Evolutionary conservation across 2,113 vertebrate species (phyloP), one percentile per base, ranked within the genome.

Genomic region (Pseudorhombus dupliciocellatus): DNA sequence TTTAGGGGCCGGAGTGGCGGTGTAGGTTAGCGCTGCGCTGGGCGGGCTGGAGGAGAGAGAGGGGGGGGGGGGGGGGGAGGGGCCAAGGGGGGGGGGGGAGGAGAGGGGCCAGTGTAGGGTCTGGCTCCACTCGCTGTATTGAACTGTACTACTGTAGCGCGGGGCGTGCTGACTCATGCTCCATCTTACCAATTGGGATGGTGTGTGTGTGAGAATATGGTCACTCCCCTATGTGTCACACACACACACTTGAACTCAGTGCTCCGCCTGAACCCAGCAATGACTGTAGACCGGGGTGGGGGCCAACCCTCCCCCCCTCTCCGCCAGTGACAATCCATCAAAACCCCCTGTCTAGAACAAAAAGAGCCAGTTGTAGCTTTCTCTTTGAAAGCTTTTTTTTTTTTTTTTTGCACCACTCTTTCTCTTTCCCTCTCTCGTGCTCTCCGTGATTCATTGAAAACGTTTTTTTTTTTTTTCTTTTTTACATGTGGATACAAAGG

Each of bases 151-250:
- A 89, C 85, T 87, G 88, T 89, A 89, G 88, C 67, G 63, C 57
- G 84, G 85, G 86, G 84, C 78, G 81, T 93, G 93, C 93, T 94
- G 92, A 94, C 92, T 94, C 93, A 94, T 92, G 90, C 90, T 92
- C 85, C 80, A 82, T 90, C 84, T 85, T 89, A 92, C 91, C 87
- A 91, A 88, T 83, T 86, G 88, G 83, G 85, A 89, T 82, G 87
- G 85, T 86, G 84, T 84, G 52, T 16, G 52, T 54, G 82, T 80
- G 87, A 76, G 74, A 86, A 81, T 81, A 85, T 86, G 87, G 90
- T 93, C 91, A 92, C 93, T 93, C 93, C 92, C 84, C 89, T 87
- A 56, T 87, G 86, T 90, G 86, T 90, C 85, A 83, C 88, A 87
- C 88, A 87, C 80, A 80, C 86, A 84, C 89, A 83, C 86, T 84